Conservation (phyloP, 1,140 invertebrate species). For the Leptinotarsa defecta region DNA sequence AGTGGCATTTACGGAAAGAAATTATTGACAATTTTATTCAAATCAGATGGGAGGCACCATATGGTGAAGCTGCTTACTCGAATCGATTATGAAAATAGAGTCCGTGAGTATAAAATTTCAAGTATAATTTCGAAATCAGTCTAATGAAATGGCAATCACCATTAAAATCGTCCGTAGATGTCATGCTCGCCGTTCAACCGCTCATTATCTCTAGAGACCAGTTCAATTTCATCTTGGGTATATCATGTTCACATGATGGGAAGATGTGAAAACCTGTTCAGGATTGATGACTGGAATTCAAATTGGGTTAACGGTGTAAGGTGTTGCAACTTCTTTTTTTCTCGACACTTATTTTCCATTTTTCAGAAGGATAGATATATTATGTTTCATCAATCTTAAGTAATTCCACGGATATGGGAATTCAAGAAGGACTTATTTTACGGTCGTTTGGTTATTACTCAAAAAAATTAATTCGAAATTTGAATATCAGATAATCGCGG, state of each 20-base stretch:
- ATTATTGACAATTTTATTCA: not conserved
- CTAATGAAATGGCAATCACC: constrained; percentile 2
- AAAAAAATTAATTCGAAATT: no score
- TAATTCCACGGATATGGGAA: not conserved
- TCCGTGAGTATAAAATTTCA: not conserved
- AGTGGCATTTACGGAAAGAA: not conserved
- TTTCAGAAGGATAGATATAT: constrained; percentile 4
- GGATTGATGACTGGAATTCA: constrained; percentile 2
- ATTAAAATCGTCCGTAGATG: not conserved
- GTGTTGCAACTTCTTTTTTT: not conserved
- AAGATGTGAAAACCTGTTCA: not conserved
- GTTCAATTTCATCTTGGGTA: not conserved
- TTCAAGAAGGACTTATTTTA: not conserved
- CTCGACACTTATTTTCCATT: not conserved
- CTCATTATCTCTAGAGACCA: not conserved
- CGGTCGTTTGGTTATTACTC: not conserved
- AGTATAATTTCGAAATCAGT: not conserved
- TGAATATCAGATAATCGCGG: no score
- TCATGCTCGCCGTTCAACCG: not conserved
- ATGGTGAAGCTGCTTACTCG: not conserved
- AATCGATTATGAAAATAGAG: not conserved
- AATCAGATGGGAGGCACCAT: not conserved
- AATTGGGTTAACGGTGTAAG: constrained; percentile 1
- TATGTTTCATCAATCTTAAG: not conserved
- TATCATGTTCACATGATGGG: not conserved